Conservation (phyloP, 2,888 invertebrate species). For the Aleiodes alternator region DNA sequence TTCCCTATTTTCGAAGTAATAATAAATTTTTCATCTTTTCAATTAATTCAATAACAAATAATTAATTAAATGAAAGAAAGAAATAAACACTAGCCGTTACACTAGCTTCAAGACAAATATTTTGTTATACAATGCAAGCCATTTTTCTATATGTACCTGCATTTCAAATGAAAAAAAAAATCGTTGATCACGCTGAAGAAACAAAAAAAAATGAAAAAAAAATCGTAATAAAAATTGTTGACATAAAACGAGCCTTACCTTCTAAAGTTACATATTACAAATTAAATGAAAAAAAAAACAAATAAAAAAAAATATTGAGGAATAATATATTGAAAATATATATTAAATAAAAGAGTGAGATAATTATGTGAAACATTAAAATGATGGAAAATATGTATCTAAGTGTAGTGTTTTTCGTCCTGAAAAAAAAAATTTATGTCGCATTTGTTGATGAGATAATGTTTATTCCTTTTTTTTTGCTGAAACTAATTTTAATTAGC, state of each 20-base stretch:
- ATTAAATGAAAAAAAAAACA: conserved; percentile 35
- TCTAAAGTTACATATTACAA: conserved; percentile 51
- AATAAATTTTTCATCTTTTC: conserved; percentile 46
- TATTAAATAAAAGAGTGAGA: conserved; percentile 12
- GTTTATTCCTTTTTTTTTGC: too few relatives aligned
- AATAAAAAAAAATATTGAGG: conserved; percentile 10
- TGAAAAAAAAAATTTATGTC: neutral
- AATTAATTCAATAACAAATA: conserved; percentile 40
- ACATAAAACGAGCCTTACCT: conserved; percentile 58
- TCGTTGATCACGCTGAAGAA: conserved; percentile 56
- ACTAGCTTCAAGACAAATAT: conserved; percentile 55
- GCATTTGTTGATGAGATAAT: conserved; percentile 41
- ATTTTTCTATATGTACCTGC: conserved; percentile 61
- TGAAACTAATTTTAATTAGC: too few relatives aligned
- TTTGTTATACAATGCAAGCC: conserved; percentile 58
- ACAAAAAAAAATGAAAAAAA: conserved; percentile 32
- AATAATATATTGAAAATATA: conserved; percentile 28
- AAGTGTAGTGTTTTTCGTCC: conserved; percentile 45
- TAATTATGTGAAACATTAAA: conserved; percentile 8
- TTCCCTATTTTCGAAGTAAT: neutral
- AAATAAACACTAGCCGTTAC: conserved; percentile 53
- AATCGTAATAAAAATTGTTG: conserved; percentile 51
- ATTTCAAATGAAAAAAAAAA: conserved; percentile 49
- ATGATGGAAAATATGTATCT: conserved; percentile 44
- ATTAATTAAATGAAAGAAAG: conserved; percentile 14